Evolutionary conservation across 2,888 invertebrate genomes (phyloP).

Genomic region (Alsophila aescularia): DNA sequence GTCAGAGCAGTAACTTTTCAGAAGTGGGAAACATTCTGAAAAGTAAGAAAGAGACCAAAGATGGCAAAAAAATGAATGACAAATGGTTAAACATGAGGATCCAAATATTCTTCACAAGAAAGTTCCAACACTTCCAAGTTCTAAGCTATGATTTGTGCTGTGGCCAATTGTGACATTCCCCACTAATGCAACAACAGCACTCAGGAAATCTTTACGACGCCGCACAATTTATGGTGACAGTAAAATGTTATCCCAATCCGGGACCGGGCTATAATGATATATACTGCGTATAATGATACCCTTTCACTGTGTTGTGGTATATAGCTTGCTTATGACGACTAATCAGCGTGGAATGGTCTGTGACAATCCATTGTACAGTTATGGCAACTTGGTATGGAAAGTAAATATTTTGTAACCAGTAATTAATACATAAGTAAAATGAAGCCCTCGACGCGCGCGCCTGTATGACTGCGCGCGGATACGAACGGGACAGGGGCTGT

Average conservation of each 20-base stretch:
- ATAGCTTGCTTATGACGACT: background rate
- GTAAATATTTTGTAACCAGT: background rate
- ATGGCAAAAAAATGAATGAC: too few species aligned
- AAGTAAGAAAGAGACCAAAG: too few species aligned
- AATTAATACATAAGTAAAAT: too few species aligned
- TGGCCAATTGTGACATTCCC: slow-evolving; percentile 4
- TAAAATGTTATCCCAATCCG: slow-evolving; percentile 14
- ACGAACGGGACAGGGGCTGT: too few species aligned
- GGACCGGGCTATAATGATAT: background rate
- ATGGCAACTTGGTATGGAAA: background rate
- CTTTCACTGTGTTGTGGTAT: slow-evolving; percentile 2
- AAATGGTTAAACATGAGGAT: background rate
- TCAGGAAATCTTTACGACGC: slow-evolving; percentile 19
- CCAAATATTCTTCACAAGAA: background rate
- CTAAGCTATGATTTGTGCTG: background rate
- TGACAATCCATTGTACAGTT: background rate
- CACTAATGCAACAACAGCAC: slow-evolving; percentile 3
- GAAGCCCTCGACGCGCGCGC: too few species aligned
- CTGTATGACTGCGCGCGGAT: too few species aligned
- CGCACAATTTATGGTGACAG: slow-evolving; percentile 14
- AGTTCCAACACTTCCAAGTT: background rate
- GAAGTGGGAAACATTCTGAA: too few species aligned
- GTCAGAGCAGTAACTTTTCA: too few species aligned
- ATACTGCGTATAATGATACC: slow-evolving; percentile 7
- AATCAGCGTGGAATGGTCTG: slow-evolving; percentile 7